Evolutionary conservation across 2,797 vertebrate genomes (phyloP).

Genomic region (Spondyliosoma cantharus): DNA sequence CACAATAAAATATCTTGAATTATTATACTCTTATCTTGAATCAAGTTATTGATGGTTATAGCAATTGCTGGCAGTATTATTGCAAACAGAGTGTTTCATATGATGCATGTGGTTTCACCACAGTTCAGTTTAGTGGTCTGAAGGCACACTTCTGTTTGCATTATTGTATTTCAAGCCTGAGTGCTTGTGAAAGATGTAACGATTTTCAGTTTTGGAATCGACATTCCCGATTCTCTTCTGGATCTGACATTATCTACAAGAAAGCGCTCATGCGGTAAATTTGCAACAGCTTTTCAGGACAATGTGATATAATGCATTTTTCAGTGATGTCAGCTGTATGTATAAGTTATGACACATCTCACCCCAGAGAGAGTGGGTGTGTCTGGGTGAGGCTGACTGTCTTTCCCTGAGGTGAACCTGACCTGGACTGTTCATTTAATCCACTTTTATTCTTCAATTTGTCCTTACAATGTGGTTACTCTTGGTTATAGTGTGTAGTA

Average conservation of each 20-base stretch:
- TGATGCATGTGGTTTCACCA: not conserved
- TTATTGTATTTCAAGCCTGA: not conserved
- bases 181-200: not conserved
- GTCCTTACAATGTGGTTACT: not conserved
- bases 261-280: not conserved
- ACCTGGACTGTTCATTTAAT: not conserved
- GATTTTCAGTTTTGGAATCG: not conserved
- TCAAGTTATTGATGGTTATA: too few relatives aligned
- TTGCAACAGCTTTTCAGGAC: not conserved
- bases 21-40: too few relatives aligned
- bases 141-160: not conserved
- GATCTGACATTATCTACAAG: not conserved
- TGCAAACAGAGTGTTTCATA: too few relatives aligned
- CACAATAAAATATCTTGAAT: too few relatives aligned
- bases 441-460: constrained; percentile 8
- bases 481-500: too few relatives aligned
- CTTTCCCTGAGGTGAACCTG: not conserved
- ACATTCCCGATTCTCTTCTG: not conserved
- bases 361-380: constrained; percentile 3
- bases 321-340: constrained; percentile 1
- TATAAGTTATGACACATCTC: not conserved
- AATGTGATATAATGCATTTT: not conserved
- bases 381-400: constrained; percentile 18
- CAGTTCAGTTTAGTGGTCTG: not conserved
- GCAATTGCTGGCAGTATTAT: too few relatives aligned